These are phyloP conservation scores for Zaprionus africanus DNA, from an alignment of 1,140 invertebrate genomes.

Conservation along the genomic window DNA sequence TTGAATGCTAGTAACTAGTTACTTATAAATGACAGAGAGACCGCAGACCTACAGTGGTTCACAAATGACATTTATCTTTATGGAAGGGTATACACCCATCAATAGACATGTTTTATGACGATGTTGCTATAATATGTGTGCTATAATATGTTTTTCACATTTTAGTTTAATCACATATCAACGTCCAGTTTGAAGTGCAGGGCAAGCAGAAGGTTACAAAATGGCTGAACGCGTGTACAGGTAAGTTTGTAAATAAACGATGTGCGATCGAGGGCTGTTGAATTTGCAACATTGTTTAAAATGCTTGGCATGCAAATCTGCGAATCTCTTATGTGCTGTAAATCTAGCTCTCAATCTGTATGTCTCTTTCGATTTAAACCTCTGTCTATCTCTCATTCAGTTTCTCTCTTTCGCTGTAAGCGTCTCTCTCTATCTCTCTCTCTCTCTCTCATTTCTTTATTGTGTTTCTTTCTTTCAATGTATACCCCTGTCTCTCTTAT, in stretches of 20 bases:
- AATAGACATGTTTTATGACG: not conserved
- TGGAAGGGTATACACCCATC: too few species aligned
- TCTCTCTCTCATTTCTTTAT: too few species aligned
- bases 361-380: too few species aligned
- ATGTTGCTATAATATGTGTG: not conserved
- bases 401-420: too few species aligned
- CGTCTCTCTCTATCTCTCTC: too few species aligned
- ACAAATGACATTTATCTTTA: too few species aligned
- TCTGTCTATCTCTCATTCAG: too few species aligned
- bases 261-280: not conserved
- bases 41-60: not conserved
- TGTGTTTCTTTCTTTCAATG: too few species aligned
- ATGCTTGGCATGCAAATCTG: not conserved
- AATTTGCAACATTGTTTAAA: not conserved
- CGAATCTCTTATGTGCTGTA: not conserved
- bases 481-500: too few species aligned
- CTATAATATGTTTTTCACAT: slow-evolving; percentile 17
- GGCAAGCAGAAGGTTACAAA: slow-evolving; percentile 38
- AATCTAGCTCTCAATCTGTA: too few species aligned
- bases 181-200: slow-evolving; percentile 12
- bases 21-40: not conserved
- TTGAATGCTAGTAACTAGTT: not conserved
- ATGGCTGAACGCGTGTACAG: slow-evolving; percentile 59
- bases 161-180: slow-evolving; percentile 46
- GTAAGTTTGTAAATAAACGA: slow-evolving; percentile 18